Evolutionary conservation across 2,113 vertebrate genomes (phyloP).

Genomic region (Orthochromis malagaraziensis): DNA sequence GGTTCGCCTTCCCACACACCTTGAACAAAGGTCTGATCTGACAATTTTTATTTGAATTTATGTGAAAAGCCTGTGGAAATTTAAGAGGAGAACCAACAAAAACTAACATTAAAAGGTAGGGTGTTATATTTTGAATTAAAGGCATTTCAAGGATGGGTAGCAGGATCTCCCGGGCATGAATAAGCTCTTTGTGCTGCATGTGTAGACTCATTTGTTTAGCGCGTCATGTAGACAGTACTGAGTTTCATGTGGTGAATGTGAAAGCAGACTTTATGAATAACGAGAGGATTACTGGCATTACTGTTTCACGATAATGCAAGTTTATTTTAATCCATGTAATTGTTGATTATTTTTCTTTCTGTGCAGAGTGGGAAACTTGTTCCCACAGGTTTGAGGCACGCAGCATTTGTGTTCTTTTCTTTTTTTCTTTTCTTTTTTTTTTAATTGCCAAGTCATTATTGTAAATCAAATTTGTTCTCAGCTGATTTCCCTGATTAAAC

Average conservation of each 20-base stretch:
- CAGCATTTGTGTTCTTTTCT: not conserved
- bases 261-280: constrained; percentile 33
- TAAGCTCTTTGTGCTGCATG: constrained; percentile 44
- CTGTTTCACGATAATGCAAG: constrained; percentile 21
- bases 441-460: not conserved
- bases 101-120: constrained; percentile 36
- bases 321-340: constrained; percentile 44
- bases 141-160: constrained; percentile 37
- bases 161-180: constrained; percentile 34
- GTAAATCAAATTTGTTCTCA: not conserved
- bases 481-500: constrained; percentile 9
- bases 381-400: constrained; percentile 2
- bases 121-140: constrained; percentile 52
- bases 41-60: not conserved
- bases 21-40: constrained; percentile 14
- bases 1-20: constrained; percentile 46
- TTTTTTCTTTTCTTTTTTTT: not conserved
- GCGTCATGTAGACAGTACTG: constrained; percentile 15
- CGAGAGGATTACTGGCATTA: constrained; percentile 49
- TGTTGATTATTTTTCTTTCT: constrained; percentile 35
- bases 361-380: not conserved
- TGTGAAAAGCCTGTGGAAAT: not conserved
- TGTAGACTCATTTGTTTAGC: constrained; percentile 50
- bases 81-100: not conserved
- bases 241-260: constrained; percentile 46